These are phyloP conservation scores for Coregonus ussuriensis DNA, from an alignment of 2,797 vertebrate species.

Conservation along the genomic window DNA sequence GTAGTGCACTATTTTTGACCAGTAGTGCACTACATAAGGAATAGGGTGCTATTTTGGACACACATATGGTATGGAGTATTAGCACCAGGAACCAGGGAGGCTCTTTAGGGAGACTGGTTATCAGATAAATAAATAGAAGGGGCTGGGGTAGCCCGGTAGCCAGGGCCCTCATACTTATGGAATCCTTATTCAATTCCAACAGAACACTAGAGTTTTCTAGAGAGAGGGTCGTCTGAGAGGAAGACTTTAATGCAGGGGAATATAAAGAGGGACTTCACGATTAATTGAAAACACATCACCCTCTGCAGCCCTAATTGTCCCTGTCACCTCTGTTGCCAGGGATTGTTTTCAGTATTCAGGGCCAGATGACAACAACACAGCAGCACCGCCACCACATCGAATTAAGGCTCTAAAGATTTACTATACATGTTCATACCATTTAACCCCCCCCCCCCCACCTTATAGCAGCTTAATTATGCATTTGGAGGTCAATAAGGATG, in stretches of 20 bases:
- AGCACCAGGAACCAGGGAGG: background rate
- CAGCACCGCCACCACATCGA: slow-evolving; percentile 30
- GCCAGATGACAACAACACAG: slow-evolving; percentile 48
- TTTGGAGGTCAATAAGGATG: slow-evolving; percentile 48
- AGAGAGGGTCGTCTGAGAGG: background rate
- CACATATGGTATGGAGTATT: background rate
- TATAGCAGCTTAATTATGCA: background rate
- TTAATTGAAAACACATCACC: slow-evolving; percentile 62
- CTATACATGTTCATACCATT: background rate
- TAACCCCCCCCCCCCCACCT: background rate
- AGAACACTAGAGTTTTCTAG: slow-evolving; percentile 22
- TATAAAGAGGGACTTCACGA: slow-evolving; percentile 35
- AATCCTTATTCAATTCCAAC: slow-evolving; percentile 39
- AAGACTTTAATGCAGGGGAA: slow-evolving; percentile 28
- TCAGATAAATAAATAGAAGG: slow-evolving; percentile 28
- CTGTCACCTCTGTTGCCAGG: slow-evolving; percentile 54
- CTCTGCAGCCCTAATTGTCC: slow-evolving; percentile 42
- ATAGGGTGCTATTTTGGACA: background rate
- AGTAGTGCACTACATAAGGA: background rate
- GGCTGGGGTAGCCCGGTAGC: background rate
- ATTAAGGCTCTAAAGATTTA: slow-evolving; percentile 44
- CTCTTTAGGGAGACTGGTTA: slow-evolving; percentile 31
- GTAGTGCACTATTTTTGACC: too few species aligned
- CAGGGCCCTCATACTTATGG: slow-evolving; percentile 35
- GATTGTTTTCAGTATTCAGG: slow-evolving; percentile 55